These are phyloP conservation scores for Oncopodura yosiiana DNA, from an alignment of 1,140 invertebrate genomes.

Conservation along the genomic window DNA sequence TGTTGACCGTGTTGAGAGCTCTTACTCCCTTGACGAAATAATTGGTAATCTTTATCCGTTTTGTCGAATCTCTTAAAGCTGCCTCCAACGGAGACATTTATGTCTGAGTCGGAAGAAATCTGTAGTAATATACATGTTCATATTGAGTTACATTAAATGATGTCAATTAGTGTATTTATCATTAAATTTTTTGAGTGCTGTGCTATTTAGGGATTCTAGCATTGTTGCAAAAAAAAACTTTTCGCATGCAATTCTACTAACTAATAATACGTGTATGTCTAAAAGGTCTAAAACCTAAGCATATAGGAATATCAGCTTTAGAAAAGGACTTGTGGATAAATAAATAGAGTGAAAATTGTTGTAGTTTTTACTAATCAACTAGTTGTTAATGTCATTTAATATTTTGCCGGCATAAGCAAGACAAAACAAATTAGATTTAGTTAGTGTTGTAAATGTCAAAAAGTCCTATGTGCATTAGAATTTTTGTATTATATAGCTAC, in stretches of 20 bases:
- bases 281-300: neutral
- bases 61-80: conserved; percentile 60
- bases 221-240: no score
- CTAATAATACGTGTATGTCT: neutral
- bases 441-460: no score
- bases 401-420: no score
- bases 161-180: neutral
- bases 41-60: conserved; percentile 46
- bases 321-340: neutral
- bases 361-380: no score
- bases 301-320: neutral
- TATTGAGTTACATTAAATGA: no score
- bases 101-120: conserved; percentile 57
- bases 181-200: no score
- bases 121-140: conserved; percentile 34
- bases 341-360: neutral
- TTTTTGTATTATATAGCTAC: no score
- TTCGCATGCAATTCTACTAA: neutral
- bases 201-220: no score
- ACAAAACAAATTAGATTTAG: no score
- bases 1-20: neutral
- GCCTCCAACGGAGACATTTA: conserved; percentile 49
- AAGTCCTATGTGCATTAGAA: no score
- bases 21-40: conserved; percentile 36
- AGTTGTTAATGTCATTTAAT: no score